Percentiles rank a stretch among this genome's conserved stretches.
phyloP scores from a whole-genome alignment of 1,140 invertebrate species.

The Diorhabda sublineata region DNA sequence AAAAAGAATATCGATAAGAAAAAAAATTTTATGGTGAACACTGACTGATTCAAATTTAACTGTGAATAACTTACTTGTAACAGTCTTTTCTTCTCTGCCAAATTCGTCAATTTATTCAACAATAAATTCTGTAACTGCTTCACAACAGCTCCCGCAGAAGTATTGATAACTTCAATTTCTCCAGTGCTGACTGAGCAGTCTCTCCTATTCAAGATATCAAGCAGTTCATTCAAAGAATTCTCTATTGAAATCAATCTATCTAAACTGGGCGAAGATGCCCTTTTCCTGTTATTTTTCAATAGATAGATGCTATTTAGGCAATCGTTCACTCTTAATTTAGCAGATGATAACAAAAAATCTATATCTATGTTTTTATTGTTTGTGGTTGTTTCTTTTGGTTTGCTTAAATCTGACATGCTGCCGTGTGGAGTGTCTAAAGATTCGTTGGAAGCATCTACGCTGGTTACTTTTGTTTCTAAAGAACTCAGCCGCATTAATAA shows the following conservation, averaged over 20 bases:
- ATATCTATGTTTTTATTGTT: slow-evolving; percentile 17
- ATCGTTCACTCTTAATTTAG: slow-evolving; percentile 41
- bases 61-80: slow-evolving; percentile 39
- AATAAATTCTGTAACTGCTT: slow-evolving; percentile 62
- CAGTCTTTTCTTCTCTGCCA: slow-evolving; percentile 58
- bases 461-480: slow-evolving; percentile 68
- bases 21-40: no score
- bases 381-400: slow-evolving; percentile 23
- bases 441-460: slow-evolving; percentile 55
- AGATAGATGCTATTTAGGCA: slow-evolving; percentile 34
- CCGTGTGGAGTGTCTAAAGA: slow-evolving; percentile 47
- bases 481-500: slow-evolving; percentile 68
- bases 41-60: no score
- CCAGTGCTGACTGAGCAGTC: slow-evolving; percentile 49
- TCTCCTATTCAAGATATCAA: slow-evolving; percentile 53
- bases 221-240: slow-evolving; percentile 55
- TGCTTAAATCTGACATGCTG: slow-evolving; percentile 45
- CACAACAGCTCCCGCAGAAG: slow-evolving; percentile 59
- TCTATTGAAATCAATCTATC: slow-evolving; percentile 54
- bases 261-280: slow-evolving; percentile 22
- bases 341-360: slow-evolving; percentile 27
- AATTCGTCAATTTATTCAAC: slow-evolving; percentile 59
- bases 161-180: slow-evolving; percentile 49
- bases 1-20: no score
- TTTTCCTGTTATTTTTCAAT: slow-evolving; percentile 31